phyloP scores from a whole-genome alignment of 2,888 invertebrate species.

The Keiferia lycopersicella region DNA sequence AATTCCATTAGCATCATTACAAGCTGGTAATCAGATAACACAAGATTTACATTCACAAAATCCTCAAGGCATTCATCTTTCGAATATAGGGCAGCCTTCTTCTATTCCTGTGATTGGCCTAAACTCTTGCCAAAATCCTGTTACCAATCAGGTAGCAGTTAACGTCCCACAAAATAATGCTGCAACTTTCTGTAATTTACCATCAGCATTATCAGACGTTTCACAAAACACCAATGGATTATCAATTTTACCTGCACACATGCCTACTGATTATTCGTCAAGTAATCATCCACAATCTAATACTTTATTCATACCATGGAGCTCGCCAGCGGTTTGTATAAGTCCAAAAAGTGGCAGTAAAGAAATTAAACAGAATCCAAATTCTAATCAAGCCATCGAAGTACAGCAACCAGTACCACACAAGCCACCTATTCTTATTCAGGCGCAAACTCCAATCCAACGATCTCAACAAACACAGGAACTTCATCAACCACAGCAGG shows the following conservation, averaged over 20 bases:
- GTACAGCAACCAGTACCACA: background rate
- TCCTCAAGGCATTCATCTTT: conserved; percentile 26
- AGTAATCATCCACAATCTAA: conserved; percentile 4
- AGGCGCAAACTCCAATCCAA: background rate
- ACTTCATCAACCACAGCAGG: background rate
- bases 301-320: background rate
- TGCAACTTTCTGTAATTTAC: conserved; percentile 24
- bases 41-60: conserved; percentile 27
- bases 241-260: background rate
- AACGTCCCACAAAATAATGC: conserved; percentile 27
- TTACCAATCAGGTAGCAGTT: conserved; percentile 20
- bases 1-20: conserved; percentile 16
- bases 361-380: background rate
- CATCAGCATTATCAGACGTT: conserved; percentile 23
- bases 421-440: background rate
- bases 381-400: background rate
- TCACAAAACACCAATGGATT: background rate
- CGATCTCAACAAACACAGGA: background rate
- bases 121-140: conserved; percentile 22
- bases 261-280: background rate
- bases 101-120: conserved; percentile 25
- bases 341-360: background rate
- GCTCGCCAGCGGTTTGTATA: background rate
- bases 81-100: conserved; percentile 27
- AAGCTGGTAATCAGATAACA: conserved; percentile 3